Conservation (phyloP, 2,113 vertebrate species). For the Prochilodus magdalenae region DNA sequence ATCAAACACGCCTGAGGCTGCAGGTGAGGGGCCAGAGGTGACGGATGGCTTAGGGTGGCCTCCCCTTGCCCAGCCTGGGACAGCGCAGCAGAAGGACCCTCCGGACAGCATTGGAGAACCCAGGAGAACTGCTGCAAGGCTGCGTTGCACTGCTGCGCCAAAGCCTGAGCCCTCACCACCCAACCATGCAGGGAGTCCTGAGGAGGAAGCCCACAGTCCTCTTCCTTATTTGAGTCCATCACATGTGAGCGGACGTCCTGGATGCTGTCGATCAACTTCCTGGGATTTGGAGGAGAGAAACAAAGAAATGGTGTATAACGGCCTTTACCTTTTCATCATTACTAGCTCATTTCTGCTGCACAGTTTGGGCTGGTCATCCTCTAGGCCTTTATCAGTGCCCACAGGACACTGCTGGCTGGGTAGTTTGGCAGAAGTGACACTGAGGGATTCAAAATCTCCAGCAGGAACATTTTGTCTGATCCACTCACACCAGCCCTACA, state of each 20-base stretch:
- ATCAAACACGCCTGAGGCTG: slow-evolving; percentile 85
- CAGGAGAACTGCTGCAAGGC: slow-evolving; percentile 86
- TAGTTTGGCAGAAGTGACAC: no score
- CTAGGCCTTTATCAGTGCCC: no score
- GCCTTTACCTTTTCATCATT: no score
- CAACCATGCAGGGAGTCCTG: slow-evolving; percentile 81
- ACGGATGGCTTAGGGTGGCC: slow-evolving; percentile 76
- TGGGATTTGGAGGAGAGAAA: slow-evolving; percentile 57
- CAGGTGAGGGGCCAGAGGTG: slow-evolving; percentile 79
- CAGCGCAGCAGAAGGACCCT: slow-evolving; percentile 50
- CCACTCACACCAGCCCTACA: no score
- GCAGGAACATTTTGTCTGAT: no score
- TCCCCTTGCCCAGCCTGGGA: slow-evolving; percentile 48
- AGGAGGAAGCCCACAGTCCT: slow-evolving; percentile 82
- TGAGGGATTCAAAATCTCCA: no score
- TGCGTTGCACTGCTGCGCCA: slow-evolving; percentile 82
- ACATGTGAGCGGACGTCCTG: slow-evolving; percentile 75
- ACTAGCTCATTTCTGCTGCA: no score
- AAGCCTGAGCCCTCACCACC: slow-evolving; percentile 77
- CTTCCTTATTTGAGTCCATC: slow-evolving; percentile 56
- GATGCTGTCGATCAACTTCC: slow-evolving; percentile 81
- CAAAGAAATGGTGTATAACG: no score
- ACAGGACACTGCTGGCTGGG: no score
- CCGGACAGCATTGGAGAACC: slow-evolving; percentile 90
- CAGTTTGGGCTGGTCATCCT: no score